Conservation (phyloP, 2,113 vertebrate species). For the Ictalurus punctatus region DNA sequence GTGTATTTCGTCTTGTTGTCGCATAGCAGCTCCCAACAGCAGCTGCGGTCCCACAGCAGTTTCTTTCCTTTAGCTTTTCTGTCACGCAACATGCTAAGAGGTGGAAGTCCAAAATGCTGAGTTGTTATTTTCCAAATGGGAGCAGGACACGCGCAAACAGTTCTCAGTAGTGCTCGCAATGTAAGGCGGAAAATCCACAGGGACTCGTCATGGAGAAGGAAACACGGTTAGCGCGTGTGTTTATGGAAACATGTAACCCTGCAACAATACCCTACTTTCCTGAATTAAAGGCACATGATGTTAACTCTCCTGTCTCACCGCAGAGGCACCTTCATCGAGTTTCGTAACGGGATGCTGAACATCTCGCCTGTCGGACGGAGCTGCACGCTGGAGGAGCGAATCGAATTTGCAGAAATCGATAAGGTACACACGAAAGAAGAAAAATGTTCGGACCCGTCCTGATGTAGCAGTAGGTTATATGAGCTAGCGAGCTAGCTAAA, state of each 20-base stretch:
- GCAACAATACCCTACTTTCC: neutral
- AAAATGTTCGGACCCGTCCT: neutral
- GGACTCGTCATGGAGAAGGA: neutral
- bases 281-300: neutral
- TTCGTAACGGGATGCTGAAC: conserved; percentile 95
- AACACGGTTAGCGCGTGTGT: neutral
- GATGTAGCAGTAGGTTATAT: neutral
- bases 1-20: neutral
- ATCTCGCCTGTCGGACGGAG: conserved; percentile 95
- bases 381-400: conserved; percentile 88
- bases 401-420: conserved; percentile 94
- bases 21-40: no score
- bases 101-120: neutral
- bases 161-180: neutral
- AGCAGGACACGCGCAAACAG: neutral
- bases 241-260: neutral
- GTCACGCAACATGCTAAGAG: no score
- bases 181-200: neutral
- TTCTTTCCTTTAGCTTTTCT: no score
- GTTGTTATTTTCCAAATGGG: neutral
- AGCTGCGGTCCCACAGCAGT: no score
- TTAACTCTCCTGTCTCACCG: neutral
- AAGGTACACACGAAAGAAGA: conserved; percentile 74
- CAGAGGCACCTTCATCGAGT: conserved; percentile 98
- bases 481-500: neutral